phyloP scores from a whole-genome alignment of 2,888 invertebrate genomes.

The Odontothrips loti region DNA sequence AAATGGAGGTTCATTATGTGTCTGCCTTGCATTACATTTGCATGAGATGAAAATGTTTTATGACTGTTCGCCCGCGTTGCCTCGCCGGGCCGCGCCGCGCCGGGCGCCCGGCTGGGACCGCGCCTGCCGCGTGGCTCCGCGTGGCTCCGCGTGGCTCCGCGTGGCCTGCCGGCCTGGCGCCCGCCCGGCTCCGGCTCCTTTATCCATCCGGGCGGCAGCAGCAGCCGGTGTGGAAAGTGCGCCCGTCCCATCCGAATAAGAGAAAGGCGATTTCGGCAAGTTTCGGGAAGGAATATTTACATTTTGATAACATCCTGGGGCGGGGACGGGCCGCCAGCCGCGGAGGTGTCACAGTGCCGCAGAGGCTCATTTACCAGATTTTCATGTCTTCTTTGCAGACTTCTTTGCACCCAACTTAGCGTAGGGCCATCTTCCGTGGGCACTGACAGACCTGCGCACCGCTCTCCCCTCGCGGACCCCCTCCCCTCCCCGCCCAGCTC shows the following conservation, averaged over 20 bases:
- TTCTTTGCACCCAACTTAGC: too few species aligned
- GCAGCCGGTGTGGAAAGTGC: too few species aligned
- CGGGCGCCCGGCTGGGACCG: neutral
- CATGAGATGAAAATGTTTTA: slow-evolving; percentile 27
- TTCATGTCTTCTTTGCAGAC: too few species aligned
- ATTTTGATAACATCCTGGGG: neutral
- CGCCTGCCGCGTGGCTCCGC: neutral
- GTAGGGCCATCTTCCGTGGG: too few species aligned
- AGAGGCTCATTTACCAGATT: too few species aligned
- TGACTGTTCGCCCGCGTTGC: slow-evolving; percentile 5
- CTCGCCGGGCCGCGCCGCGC: neutral
- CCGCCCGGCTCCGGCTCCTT: too few species aligned
- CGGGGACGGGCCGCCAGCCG: neutral
- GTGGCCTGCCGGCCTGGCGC: too few species aligned
- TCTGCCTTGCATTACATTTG: slow-evolving; percentile 25
- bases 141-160: neutral
- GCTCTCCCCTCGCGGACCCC: too few species aligned
- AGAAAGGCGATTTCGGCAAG: slow-evolving; percentile 4
- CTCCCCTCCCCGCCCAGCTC: too few species aligned
- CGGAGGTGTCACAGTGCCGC: neutral
- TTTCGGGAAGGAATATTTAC: neutral
- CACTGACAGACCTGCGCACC: too few species aligned
- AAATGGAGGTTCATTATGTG: slow-evolving; percentile 25
- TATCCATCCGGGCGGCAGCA: too few species aligned
- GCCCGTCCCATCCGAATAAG: neutral